These are phyloP conservation scores for Onthophagus sagittarius DNA, from an alignment of 2,888 invertebrate genomes.

Conservation along the genomic window DNA sequence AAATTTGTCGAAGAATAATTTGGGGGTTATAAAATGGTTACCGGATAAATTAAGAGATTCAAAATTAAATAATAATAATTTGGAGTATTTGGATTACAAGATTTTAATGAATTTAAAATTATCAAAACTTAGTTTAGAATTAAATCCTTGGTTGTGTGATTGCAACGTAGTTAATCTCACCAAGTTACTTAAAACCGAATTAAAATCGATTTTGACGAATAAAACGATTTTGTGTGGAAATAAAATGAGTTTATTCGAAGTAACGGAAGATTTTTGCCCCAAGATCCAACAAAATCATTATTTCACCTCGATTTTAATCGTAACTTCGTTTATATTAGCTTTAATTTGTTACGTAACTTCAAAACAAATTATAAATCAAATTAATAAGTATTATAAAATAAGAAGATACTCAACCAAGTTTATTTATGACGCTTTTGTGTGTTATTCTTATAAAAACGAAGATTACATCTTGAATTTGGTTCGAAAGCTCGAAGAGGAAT, in stretches of 20 bases:
- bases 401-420: slow-evolving; percentile 49
- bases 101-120: not conserved
- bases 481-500: slow-evolving; percentile 61
- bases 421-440: slow-evolving; percentile 74
- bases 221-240: not conserved
- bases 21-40: slow-evolving; percentile 47
- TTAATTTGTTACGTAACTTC: not conserved
- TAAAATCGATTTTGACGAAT: not conserved
- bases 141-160: not conserved
- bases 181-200: not conserved
- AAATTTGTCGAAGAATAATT: slow-evolving; percentile 51
- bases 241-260: not conserved
- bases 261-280: too few relatives aligned
- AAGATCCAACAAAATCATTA: too few relatives aligned
- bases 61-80: not conserved
- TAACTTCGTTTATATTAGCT: too few relatives aligned
- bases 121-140: not conserved
- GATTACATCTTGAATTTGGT: slow-evolving; percentile 64
- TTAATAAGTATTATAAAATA: not conserved
- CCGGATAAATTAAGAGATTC: slow-evolving; percentile 33
- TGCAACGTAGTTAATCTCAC: not conserved
- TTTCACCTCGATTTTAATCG: too few relatives aligned
- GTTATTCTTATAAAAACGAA: slow-evolving; percentile 74
- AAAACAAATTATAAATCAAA: too few relatives aligned
- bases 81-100: not conserved